A percentile compares a stretch with the other conserved stretches of the same genome.
Evolutionary conservation across 2,888 invertebrate genomes (phyloP).

Genomic region (Notocelia uddmanniana): DNA sequence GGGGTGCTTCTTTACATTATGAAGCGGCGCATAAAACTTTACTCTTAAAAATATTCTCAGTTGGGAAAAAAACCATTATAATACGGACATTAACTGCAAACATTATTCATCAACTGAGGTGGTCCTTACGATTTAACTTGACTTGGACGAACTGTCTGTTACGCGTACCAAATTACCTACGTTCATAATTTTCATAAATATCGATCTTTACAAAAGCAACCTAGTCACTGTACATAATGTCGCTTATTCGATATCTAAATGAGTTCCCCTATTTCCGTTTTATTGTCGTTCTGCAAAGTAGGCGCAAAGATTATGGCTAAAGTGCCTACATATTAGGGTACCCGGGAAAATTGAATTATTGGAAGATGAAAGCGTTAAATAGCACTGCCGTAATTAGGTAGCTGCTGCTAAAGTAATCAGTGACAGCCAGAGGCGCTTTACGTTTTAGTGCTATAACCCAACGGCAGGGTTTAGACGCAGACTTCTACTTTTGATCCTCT

Average conservation of each 20-base stretch:
- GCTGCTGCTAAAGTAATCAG: constrained; percentile 64
- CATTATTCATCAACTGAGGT: constrained; percentile 15
- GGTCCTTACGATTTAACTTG: background rate
- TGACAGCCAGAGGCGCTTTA: constrained; percentile 47
- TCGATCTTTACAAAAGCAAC: too few relatives aligned
- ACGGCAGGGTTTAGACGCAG: constrained; percentile 23
- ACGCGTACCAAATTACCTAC: constrained; percentile 1
- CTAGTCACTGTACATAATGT: background rate
- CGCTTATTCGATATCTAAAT: constrained; percentile 25
- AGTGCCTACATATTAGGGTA: constrained; percentile 49
- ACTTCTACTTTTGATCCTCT: constrained; percentile 23
- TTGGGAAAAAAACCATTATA: constrained; percentile 8
- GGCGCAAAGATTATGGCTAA: constrained; percentile 41
- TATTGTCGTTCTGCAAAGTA: constrained; percentile 21
- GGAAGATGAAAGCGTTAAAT: constrained; percentile 58
- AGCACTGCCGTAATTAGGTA: constrained; percentile 59
- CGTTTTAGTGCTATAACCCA: constrained; percentile 40
- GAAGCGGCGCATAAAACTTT: constrained; percentile 43
- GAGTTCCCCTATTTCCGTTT: constrained; percentile 2
- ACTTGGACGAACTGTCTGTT: constrained; percentile 1
- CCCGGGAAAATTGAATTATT: constrained; percentile 52
- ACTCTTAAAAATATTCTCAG: constrained; percentile 12
- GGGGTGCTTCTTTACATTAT: constrained; percentile 54
- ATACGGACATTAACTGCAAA: background rate
- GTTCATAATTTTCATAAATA: constrained; percentile 4